Percentiles rank a stretch among this genome's conserved stretches.
Conservation (phyloP, 1,140 invertebrate genomes). For the Drosophila navojoa region DNA sequence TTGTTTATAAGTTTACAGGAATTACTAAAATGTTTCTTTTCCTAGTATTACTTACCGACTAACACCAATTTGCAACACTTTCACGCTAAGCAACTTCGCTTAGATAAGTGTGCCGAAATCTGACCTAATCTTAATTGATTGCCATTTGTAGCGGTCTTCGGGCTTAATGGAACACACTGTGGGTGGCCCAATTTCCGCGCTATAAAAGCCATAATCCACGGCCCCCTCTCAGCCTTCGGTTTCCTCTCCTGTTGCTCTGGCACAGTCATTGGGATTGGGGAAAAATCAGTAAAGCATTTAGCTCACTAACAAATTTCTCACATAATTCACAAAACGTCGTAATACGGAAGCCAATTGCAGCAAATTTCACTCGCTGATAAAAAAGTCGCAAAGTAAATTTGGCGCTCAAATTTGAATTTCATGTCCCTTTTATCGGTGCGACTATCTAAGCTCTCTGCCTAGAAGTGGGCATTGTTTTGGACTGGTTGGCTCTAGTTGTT, state of each 20-base stretch:
- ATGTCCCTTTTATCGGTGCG: conserved; percentile 83
- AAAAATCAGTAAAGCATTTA: conserved; percentile 64
- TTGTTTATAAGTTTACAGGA: no score
- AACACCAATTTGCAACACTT: conserved; percentile 10
- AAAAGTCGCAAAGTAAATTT: conserved; percentile 64
- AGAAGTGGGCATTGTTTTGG: conserved; percentile 52
- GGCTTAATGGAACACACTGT: conserved; percentile 3
- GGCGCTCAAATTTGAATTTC: conserved; percentile 81
- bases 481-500: not conserved
- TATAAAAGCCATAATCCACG: not conserved
- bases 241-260: no score
- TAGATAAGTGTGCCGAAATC: conserved; percentile 5
- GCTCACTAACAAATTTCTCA: conserved; percentile 74
- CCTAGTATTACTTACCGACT: not conserved
- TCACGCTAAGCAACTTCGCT: conserved; percentile 1
- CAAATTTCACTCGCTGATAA: conserved; percentile 75
- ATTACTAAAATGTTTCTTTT: not conserved
- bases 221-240: not conserved
- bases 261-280: not conserved
- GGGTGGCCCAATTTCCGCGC: conserved; percentile 20
- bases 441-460: conserved; percentile 58
- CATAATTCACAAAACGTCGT: conserved; percentile 82
- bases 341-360: conserved; percentile 77
- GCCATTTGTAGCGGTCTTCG: conserved; percentile 14
- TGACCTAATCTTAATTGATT: conserved; percentile 31